These are phyloP conservation scores for Rhadinocentrus ornatus DNA, from an alignment of 2,797 vertebrate species.

Conservation along the genomic window DNA sequence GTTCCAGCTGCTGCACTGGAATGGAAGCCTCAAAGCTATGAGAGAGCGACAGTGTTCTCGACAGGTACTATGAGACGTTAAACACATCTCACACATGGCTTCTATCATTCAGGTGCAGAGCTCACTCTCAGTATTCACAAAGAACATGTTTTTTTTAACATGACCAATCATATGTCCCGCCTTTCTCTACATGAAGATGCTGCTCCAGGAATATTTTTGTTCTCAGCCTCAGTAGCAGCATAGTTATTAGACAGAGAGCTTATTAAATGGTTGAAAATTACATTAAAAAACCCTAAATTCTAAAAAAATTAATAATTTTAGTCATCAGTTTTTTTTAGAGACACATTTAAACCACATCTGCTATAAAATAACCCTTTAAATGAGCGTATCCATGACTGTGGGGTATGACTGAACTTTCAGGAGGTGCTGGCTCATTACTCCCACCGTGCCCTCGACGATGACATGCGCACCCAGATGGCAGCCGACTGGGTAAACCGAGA, in stretches of 20 bases:
- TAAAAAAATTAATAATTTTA: not conserved
- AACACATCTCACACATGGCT: slow-evolving; percentile 13
- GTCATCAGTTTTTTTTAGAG: not conserved
- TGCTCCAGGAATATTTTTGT: slow-evolving; percentile 1
- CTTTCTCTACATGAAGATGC: not conserved
- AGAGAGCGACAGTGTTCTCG: slow-evolving; percentile 96
- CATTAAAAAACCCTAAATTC: not conserved
- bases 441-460: slow-evolving; percentile 95
- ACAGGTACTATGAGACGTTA: slow-evolving; percentile 82
- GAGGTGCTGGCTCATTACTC: slow-evolving; percentile 98
- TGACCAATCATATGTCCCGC: not conserved
- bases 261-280: not conserved
- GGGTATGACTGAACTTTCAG: slow-evolving; percentile 66
- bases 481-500: slow-evolving; percentile 97
- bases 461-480: slow-evolving; percentile 97
- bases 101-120: slow-evolving; percentile 12
- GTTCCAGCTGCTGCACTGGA: slow-evolving; percentile 98
- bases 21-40: slow-evolving; percentile 98
- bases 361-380: not conserved
- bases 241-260: not conserved
- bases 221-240: not conserved
- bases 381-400: too few relatives aligned
- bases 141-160: not conserved
- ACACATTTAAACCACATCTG: not conserved
- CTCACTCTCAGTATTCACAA: slow-evolving; percentile 15